Base-by-base conservation (phyloP, 2,888 invertebrate genomes). In the Lasius fuliginosus region DNA sequence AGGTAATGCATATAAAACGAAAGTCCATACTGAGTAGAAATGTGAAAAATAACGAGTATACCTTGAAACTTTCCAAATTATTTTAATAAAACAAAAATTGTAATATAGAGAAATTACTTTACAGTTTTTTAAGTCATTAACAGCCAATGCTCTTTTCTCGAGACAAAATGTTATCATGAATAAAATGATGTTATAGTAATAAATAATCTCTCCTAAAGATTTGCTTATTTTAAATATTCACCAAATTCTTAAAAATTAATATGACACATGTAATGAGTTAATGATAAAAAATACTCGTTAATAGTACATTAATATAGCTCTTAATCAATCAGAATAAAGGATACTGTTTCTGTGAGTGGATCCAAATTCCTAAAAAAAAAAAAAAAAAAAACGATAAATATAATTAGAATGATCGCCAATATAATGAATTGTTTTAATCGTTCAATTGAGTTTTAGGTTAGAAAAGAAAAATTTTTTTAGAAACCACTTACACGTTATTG, bases 1-100 rank as follows among this genome's bases (percentile, higher is more conserved):
- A 99, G 95, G 95, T 99, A 99, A 94, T 99, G 99, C 95, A 99
- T 98, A 94, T 99, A 99, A 95, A 99, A 99, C 9, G 98, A 97
- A 79, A 99, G 95, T 0, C 98, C 99, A 95, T 99, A 99, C 95
- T 95, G 88, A 82, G 82, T 60, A 75, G 9, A 58, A 56, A 33
- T 58, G 30, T 60, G n/a, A 60, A 30, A 11, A 56, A 58, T 64
- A 58, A 23, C 42, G 30, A 75, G 64, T 23, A 62, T 40, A 60
- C 11, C 53, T 27, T 23, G 27, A 53, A 65, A 53, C 1, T 2
- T 40, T 27, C 8, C 11, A 73, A 56, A 36, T 27, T 46, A 64
- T 46, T 36, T 65, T 1, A 53, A 33, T 33, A 18, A 74, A 60
- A 40, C 18, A 3, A 27, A 30, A 64, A 12, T 46, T 1, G 1